phyloP scores from a whole-genome alignment of 2,888 invertebrate genomes.

The Nebria brevicollis region DNA sequence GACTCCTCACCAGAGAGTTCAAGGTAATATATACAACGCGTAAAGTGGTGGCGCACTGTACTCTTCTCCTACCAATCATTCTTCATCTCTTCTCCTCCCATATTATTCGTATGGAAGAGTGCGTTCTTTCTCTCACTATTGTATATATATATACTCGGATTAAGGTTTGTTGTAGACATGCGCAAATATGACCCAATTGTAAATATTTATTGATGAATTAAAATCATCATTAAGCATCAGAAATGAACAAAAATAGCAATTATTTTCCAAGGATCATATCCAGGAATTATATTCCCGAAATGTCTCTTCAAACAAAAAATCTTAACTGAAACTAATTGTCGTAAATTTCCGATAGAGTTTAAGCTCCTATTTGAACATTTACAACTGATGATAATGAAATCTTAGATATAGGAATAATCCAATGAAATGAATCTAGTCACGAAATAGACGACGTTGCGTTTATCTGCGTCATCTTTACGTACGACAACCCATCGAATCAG shows the following conservation, averaged over 20 bases:
- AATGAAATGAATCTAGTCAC: too few relatives aligned
- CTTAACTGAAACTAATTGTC: too few relatives aligned
- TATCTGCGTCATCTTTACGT: neutral
- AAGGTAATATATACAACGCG: constrained; percentile 30
- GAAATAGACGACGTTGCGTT: too few relatives aligned
- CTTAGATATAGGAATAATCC: neutral
- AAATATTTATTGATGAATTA: neutral
- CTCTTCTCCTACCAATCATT: neutral
- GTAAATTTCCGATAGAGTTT: too few relatives aligned
- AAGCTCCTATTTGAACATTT: too few relatives aligned
- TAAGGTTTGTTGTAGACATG: neutral
- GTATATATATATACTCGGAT: neutral
- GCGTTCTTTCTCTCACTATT: neutral
- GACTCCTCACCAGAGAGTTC: constrained; percentile 34
- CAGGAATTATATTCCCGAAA: too few relatives aligned
- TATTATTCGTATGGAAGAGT: neutral
- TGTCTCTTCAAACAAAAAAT: too few relatives aligned
- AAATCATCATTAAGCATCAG: too few relatives aligned
- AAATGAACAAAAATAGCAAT: too few relatives aligned
- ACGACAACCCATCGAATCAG: neutral
- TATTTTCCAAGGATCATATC: too few relatives aligned
- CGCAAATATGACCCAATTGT: neutral
- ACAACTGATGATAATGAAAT: neutral
- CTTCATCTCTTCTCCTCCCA: neutral
- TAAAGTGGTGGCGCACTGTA: constrained; percentile 2